Evolutionary conservation across 1,140 invertebrate species (phyloP).

Genomic region (Anoplolepis gracilipes): DNA sequence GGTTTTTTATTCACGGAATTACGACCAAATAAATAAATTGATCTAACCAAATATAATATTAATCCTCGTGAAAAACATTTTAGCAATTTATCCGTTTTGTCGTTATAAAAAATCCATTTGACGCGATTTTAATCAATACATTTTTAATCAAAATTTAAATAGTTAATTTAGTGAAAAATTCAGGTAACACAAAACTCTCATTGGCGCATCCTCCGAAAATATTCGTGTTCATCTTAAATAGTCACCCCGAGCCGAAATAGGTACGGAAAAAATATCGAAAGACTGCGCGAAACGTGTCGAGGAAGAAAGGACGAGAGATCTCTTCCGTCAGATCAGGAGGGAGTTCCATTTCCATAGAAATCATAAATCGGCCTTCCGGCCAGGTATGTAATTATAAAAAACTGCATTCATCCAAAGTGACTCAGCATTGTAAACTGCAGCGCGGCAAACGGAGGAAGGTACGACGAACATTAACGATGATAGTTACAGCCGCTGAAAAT

Average conservation of each 20-base stretch:
- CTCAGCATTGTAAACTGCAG: not conserved
- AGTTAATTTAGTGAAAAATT: conserved; percentile 36
- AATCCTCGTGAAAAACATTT: not conserved
- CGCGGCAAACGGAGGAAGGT: not conserved
- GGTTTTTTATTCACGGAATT: too few species aligned
- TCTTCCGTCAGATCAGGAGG: too few species aligned
- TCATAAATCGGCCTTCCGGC: conserved; percentile 76
- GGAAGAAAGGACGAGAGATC: too few species aligned
- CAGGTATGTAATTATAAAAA: conserved; percentile 80
- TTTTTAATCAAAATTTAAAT: conserved; percentile 14
- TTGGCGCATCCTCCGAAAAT: not conserved
- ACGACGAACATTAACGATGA: conserved; percentile 15
- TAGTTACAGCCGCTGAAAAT: conserved; percentile 29
- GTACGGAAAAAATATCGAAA: not conserved
- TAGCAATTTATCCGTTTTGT: not conserved
- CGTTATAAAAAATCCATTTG: not conserved
- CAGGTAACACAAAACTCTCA: not conserved
- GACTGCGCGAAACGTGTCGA: too few species aligned
- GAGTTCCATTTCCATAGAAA: conserved; percentile 77
- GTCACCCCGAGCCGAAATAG: not conserved
- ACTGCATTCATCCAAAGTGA: conserved; percentile 75
- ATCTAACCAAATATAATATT: too few species aligned
- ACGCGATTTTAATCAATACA: not conserved
- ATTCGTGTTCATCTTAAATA: not conserved
- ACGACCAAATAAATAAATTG: too few species aligned